Evolutionary conservation across 2,797 vertebrate genomes (phyloP).

Genomic region (Anisognathus igniventris): DNA sequence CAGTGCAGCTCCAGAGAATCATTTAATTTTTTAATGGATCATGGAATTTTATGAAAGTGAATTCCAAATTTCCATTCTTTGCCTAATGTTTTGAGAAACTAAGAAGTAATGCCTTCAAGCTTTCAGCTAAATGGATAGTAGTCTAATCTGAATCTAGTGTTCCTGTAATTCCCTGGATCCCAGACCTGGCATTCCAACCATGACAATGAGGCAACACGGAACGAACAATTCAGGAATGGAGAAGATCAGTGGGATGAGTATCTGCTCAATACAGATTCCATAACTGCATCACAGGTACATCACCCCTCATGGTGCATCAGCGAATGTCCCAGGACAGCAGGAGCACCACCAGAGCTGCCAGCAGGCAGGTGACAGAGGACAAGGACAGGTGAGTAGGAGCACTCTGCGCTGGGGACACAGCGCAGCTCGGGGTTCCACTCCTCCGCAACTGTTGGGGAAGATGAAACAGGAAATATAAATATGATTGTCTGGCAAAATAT

Average conservation of each 20-base stretch:
- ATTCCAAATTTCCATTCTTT: neutral
- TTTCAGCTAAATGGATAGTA: neutral
- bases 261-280: accelerated
- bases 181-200: neutral
- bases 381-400: accelerated
- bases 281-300: accelerated
- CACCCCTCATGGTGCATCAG: accelerated
- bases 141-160: neutral
- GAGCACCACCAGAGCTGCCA: neutral
- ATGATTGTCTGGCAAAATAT: too few species aligned
- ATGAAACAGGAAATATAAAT: too few species aligned
- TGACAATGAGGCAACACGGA: accelerated
- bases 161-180: neutral
- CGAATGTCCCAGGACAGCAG: accelerated
- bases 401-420: accelerated
- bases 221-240: accelerated
- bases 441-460: too few species aligned
- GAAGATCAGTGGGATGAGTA: accelerated
- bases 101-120: neutral
- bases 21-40: neutral
- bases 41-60: neutral
- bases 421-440: too few species aligned
- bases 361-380: neutral
- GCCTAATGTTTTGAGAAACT: neutral
- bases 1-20: neutral